Base-by-base conservation (phyloP, 2,113 vertebrate genomes). In the Macrotis lagotis region DNA sequence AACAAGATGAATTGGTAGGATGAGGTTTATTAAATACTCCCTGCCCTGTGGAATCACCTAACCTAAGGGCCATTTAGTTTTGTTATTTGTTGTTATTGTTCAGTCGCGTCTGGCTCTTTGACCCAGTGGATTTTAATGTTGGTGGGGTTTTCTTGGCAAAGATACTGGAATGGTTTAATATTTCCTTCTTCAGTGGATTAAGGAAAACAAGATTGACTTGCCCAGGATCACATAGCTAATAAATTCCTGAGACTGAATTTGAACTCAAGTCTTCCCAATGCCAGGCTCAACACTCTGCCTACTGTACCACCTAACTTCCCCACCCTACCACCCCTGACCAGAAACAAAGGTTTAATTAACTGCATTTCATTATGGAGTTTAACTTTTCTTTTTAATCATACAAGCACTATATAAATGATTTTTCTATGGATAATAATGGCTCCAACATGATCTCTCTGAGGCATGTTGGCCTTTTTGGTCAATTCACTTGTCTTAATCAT, bases 371-470 rank as follows among this genome's bases (percentile, higher is more conserved):
- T 83, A 8, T 28, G 51, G n/a, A 83, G 37, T n/a, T 74, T 74
- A 74, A 74, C 7, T 74, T 74, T n/a, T 6, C 14, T 59, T 59
- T 74, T 31, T 66, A 10, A 37, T 31, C 28, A 66, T 31, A 37
- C 31, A 14, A 4, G 3, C 10, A 66, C 55, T 31, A 37, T 37
- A 31, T 66, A 66, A 66, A 66, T 66, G 55, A 31, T 3, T 66
- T 66, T 66, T 66, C 55, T 51, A 66, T 37, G 55, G 31, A 37
- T 31, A 66, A 9, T 66, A 66, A 37, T 66, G 31, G 28, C 2
- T 37, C 50, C 96, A 96, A 90, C 25, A 91, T 31, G 22, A 22
- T 93, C 95, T 91, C 37, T 89, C 5, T 89, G 12, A 55, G 50
- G 95, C 92, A 89, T 10, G 1, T n/a, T 89, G 47, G 47, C 48